Conservation (phyloP, 2,113 vertebrate species). For the Macroglossus sobrinus region DNA sequence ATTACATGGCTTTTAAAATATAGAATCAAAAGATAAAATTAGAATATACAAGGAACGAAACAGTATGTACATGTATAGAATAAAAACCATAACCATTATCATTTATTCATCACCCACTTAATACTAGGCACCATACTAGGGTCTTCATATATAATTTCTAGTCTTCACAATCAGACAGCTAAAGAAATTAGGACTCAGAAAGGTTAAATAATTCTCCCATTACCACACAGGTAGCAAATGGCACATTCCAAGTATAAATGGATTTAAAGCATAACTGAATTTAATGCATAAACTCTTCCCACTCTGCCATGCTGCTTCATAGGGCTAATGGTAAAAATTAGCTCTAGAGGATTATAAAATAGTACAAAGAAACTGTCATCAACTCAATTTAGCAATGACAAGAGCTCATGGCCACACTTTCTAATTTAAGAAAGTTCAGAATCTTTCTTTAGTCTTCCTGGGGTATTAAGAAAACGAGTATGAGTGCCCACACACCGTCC, state of each 20-base stretch:
- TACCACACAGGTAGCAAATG: neutral
- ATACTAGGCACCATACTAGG: neutral
- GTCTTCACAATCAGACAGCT: slow-evolving; percentile 19
- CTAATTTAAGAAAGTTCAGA: slow-evolving; percentile 61
- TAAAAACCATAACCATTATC: neutral
- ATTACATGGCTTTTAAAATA: slow-evolving; percentile 37
- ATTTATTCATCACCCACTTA: neutral
- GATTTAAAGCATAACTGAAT: slow-evolving; percentile 29
- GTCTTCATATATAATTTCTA: neutral
- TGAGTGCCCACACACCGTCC: neutral
- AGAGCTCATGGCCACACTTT: slow-evolving; percentile 27
- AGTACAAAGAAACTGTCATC: slow-evolving; percentile 61
- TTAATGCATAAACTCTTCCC: slow-evolving; percentile 47
- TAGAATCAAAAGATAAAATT: neutral
- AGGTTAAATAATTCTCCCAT: slow-evolving; percentile 7
- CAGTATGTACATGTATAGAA: neutral
- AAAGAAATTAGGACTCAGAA: slow-evolving; percentile 43
- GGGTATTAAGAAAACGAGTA: slow-evolving; percentile 39
- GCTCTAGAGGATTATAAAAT: slow-evolving; percentile 46
- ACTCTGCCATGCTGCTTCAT: slow-evolving; percentile 41
- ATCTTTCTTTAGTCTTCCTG: slow-evolving; percentile 56
- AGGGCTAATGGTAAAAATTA: slow-evolving; percentile 53
- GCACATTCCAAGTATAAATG: slow-evolving; percentile 17
- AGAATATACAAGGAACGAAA: neutral
- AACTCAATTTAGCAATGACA: slow-evolving; percentile 68